phyloP scores from a whole-genome alignment of 2,888 invertebrate genomes.

The Lucinisca nassula region DNA sequence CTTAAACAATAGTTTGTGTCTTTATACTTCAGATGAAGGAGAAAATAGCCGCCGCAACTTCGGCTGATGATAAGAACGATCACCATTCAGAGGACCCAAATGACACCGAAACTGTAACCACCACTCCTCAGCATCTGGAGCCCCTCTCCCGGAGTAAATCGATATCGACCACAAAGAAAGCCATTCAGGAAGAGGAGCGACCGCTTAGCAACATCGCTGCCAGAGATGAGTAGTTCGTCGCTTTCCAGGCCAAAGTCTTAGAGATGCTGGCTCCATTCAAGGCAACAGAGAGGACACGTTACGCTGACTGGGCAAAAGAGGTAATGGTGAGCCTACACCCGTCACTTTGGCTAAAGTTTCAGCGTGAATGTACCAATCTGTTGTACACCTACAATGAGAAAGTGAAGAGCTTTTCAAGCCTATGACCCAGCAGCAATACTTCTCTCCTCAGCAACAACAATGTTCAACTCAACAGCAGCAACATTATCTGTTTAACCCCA shows the following conservation, averaged over 20 bases:
- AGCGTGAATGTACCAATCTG: constrained; percentile 39
- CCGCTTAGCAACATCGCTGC: constrained; percentile 39
- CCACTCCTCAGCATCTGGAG: constrained; percentile 34
- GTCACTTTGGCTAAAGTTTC: constrained; percentile 49
- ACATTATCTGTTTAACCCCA: neutral
- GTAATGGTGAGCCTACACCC: constrained; percentile 42
- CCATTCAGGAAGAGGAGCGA: constrained; percentile 35
- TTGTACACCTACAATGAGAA: constrained; percentile 48
- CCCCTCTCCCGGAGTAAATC: constrained; percentile 18
- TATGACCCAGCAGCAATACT: neutral
- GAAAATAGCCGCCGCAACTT: constrained; percentile 37
- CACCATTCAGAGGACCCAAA: constrained; percentile 8
- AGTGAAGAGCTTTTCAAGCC: constrained; percentile 25
- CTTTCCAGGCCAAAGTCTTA: constrained; percentile 42
- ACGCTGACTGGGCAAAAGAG: constrained; percentile 46
- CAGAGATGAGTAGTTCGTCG: constrained; percentile 42
- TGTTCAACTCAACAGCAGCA: constrained; percentile 1
- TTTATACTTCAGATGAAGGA: constrained; percentile 32
- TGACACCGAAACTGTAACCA: constrained; percentile 29
- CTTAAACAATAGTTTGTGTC: neutral
- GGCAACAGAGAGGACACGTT: constrained; percentile 39
- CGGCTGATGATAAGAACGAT: neutral
- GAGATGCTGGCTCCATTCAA: constrained; percentile 50
- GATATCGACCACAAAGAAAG: constrained; percentile 31
- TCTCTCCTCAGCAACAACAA: constrained; percentile 13